Base-by-base conservation (phyloP, 2,888 invertebrate genomes). In the Nephrocerus scutellatus region DNA sequence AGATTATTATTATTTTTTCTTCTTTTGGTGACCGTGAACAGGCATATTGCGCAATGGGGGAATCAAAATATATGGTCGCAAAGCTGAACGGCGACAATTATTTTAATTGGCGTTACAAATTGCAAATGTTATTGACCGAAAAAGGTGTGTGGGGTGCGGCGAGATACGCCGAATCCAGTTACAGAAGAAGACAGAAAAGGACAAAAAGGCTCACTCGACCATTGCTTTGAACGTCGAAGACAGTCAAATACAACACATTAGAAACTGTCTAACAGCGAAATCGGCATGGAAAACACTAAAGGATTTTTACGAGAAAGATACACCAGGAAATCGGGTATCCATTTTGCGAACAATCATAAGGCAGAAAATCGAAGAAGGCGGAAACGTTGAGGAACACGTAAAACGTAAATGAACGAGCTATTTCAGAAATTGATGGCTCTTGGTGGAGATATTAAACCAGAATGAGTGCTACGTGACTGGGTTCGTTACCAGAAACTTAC, bases 331-430 rank as follows among this genome's bases (percentile, higher is more conserved):
- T 21, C 40, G 38, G 22, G 48, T 48, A 5, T 20, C 32, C 9
- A 28, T 51, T n/a, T 29, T 51, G 35, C 43, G 48, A 6, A 15
- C 29, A 14, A 43, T 48, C 24, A 44, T 44, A 20, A 6, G 32
- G 6, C 26, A 43, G 35, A 44, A 44, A 22, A 8, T 44, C 9
- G 35, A 39, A 6, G 47, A 47, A 9, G 42, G 39, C 19, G 45
- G 42, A 6, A 39, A 49, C 31, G 39, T 39, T 13, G 34, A 36
- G 22, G 23, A 9, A 8, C 46, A 49, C 25, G 30, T 48, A 4
- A 39, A 32, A 12, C 22, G n/a, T n/a, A 25, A 30, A 41, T 50
- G 33, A 28, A 33, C 2, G 44, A 46, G 10, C 28, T 34, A 21
- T 40, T 40, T 16, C 40, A 44, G 15, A 37, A 44, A 15, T 36